Conservation (phyloP, 2,797 vertebrate species). For the Leptodactylus fallax region DNA sequence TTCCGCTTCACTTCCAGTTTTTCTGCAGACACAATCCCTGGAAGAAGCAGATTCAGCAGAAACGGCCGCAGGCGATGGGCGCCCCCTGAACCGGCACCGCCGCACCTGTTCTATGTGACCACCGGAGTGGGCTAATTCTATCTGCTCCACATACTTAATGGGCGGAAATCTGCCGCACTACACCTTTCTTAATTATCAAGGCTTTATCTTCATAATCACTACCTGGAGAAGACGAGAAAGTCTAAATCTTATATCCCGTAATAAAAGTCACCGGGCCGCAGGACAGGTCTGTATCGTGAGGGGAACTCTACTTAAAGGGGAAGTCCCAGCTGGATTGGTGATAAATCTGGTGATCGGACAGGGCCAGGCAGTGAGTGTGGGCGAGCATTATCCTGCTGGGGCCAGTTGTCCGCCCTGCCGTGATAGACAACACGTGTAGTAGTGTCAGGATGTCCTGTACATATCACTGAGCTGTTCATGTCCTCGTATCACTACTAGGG, state of each 20-base stretch:
- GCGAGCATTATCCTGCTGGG: no score
- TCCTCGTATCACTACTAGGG: no score
- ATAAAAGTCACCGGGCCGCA: neutral
- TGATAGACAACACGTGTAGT: no score
- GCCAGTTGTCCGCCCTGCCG: no score
- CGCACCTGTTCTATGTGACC: conserved; percentile 45
- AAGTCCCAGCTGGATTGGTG: neutral
- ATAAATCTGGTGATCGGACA: no score
- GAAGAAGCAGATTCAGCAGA: conserved; percentile 34
- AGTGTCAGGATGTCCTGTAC: no score
- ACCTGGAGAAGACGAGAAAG: neutral
- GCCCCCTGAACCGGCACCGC: conserved; percentile 19
- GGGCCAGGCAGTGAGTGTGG: no score
- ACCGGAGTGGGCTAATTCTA: conserved; percentile 29
- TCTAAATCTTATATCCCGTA: neutral
- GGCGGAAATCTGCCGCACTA: conserved; percentile 32
- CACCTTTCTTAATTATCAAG: neutral
- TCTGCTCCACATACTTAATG: conserved; percentile 13
- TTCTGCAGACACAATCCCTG: neutral
- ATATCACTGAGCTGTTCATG: no score
- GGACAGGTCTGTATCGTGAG: neutral
- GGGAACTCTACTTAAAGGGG: neutral
- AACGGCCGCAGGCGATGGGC: neutral
- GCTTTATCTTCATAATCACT: neutral
- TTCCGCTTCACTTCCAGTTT: neutral